Evolutionary conservation across 1,140 invertebrate species (phyloP), one percentile per base, ranked within the genome.

Genomic region (Leptinotarsa texana): DNA sequence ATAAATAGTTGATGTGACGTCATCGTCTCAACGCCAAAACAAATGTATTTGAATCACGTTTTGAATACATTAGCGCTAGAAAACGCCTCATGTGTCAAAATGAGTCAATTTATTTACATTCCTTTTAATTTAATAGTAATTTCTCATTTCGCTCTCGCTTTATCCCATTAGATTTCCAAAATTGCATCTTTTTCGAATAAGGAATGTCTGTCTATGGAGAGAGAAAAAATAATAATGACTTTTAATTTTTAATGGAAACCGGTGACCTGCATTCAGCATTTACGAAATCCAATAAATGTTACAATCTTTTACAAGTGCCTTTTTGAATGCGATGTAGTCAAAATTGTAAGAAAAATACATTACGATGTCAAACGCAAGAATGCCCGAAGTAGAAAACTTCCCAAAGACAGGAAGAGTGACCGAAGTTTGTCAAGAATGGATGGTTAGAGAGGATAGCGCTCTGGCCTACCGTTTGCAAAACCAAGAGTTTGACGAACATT

Each of bases 361-460:
- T 22, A 33, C 15, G 24, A 81, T 82, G 81, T 81, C 80, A 22
- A 77, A 82, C 69, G 75, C 81, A 57, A 79, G 69, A 72, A 69
- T 74, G 21, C 72, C 78, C 47, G 80, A 79, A 42, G 51, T 67
- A 69, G 81, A 82, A 51, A 22, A 70, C 17, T 68, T 82, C 42
- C 82, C 83, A 17, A 83, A 80, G 76, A 72, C 73, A 70, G 83
- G 83, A 21, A 79, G 80, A 73, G 84, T 85, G 8, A 83, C 79
- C 63, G 84, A 85, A 77, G 81, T 96, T 48, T 93, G 94, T 82
- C 83, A 90, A 77, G 93, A 97, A 87, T 98, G 96, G 95, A 88
- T 96, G 76, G 93, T 98, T 62, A 92, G 95, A 80, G 94, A 97
- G 85, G 96, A 98, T 86, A 93, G 94, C 65, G 95, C 94, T 13